Evolutionary conservation across 2,888 invertebrate genomes (phyloP), one percentile per base, ranked within the genome.

Genomic region (Calliphora vomitoria): DNA sequence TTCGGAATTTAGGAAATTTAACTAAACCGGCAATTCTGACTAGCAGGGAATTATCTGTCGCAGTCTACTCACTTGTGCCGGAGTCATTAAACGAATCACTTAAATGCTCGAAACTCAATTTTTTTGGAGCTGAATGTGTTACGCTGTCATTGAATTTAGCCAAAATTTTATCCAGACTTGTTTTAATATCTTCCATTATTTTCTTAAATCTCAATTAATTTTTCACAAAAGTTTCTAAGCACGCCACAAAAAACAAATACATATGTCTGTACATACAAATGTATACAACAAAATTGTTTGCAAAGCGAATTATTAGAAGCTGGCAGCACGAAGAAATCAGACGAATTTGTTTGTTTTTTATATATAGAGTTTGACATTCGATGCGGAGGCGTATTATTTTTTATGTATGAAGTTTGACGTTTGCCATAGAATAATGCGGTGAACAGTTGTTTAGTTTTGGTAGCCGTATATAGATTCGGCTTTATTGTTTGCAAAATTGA

Each of bases 181-280:
- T 92, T 80, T 93, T 92, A 35, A 93, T 93, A 68, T 93, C 92
- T 58, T 93, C 93, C 93, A 93, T 93, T 66, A 62, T 86, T 82
- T 60, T 72, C n/a, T 31, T 13, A 10, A 15, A 62, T 13, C n/a
- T 20, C n/a, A 76, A 41, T 25, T 64, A 44, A 18, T 20, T 38
- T 68, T 58, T 38, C 58, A 50, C 10, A 68, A 79, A 62, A 6
- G 8, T 47, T 4, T 50, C 6, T n/a, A 4, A 47, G 25, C 72
- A 85, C 82, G 75, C 79, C 71, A 80, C 25, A 66, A 53, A 44
- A 74, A 44, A 79, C 60, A 53, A 0, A 35, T 18, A 41, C 41
- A 8, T 11, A 5, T 25, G 25, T 25, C 1, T 25, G 25, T 35
- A 35, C 35, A 13, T 11, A 44, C 11, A 13, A 44, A 1, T 44